A percentile compares a stretch with the other conserved stretches of the same genome.
phyloP scores from a whole-genome alignment of 2,888 invertebrate species.

The Drosophila diplacantha region DNA sequence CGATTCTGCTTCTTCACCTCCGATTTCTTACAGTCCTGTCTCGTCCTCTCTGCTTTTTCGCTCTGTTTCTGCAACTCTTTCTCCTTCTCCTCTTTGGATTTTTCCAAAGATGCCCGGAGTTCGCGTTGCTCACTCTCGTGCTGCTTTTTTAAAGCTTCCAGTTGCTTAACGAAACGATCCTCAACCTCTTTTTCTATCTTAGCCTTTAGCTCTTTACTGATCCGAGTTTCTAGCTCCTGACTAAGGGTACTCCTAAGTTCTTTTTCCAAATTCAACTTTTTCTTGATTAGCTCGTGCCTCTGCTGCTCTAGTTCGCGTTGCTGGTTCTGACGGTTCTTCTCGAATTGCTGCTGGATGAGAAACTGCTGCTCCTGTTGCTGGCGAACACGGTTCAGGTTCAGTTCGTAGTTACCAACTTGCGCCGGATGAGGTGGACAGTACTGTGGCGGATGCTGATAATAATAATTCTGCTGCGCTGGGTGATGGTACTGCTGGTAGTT shows the following conservation, averaged over 20 bases:
- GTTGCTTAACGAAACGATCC: slow-evolving; percentile 6
- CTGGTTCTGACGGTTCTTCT: slow-evolving; percentile 1
- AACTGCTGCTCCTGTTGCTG: slow-evolving; percentile 49
- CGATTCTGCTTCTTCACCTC: not conserved
- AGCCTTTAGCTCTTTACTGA: not conserved
- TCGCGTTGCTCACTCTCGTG: slow-evolving; percentile 20
- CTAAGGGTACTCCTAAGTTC: not conserved
- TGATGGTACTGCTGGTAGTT: slow-evolving; percentile 8
- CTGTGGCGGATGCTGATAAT: not conserved
- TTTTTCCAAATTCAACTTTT: not conserved
- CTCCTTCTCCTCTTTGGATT: not conserved
- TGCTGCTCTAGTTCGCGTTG: slow-evolving; percentile 26
- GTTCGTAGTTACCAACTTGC: not conserved
- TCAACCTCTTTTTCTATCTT: slow-evolving; percentile 3
- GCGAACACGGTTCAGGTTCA: not conserved
- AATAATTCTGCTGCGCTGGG: not conserved
- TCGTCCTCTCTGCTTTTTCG: not conserved
- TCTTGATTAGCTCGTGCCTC: not conserved
- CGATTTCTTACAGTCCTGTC: not conserved
- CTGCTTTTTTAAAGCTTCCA: not conserved
- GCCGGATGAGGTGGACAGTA: not conserved
- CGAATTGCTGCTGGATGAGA: slow-evolving; percentile 32
- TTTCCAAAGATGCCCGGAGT: slow-evolving; percentile 7
- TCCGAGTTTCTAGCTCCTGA: not conserved
- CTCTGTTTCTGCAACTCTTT: slow-evolving; percentile 10